These are phyloP conservation scores for Carterocephalus palaemon DNA, from an alignment of 2,888 invertebrate species.

Conservation along the genomic window DNA sequence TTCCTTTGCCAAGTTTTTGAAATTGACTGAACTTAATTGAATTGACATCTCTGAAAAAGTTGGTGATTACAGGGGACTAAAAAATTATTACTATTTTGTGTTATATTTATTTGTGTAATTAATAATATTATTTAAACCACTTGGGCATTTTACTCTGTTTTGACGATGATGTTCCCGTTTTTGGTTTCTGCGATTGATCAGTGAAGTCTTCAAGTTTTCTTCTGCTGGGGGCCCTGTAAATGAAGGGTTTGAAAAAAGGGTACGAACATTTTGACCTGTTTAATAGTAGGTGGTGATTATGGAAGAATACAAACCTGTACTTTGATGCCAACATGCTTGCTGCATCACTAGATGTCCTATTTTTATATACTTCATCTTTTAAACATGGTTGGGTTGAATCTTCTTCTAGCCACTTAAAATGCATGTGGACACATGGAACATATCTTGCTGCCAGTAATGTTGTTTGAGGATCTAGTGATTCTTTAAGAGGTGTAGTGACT, in stretches of 20 bases:
- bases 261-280: neutral
- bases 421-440: conserved; percentile 87
- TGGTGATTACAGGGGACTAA: neutral
- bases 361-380: conserved; percentile 78
- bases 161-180: conserved; percentile 45
- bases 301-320: conserved; percentile 71
- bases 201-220: conserved; percentile 48
- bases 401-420: conserved; percentile 80
- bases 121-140: conserved; percentile 73
- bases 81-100: neutral
- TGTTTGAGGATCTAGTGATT: conserved; percentile 78
- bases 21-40: no score
- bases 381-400: conserved; percentile 66
- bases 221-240: conserved; percentile 61
- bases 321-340: conserved; percentile 84
- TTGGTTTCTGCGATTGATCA: conserved; percentile 36
- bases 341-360: conserved; percentile 82
- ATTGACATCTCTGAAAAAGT: no score
- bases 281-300: neutral
- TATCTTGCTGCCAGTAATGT: conserved; percentile 85
- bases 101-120: no score
- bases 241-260: neutral
- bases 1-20: no score
- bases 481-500: conserved; percentile 93
- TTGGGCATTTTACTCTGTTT: conserved; percentile 66